Evolutionary conservation across 2,797 vertebrate genomes (phyloP).

Genomic region (Coreius guichenoti): DNA sequence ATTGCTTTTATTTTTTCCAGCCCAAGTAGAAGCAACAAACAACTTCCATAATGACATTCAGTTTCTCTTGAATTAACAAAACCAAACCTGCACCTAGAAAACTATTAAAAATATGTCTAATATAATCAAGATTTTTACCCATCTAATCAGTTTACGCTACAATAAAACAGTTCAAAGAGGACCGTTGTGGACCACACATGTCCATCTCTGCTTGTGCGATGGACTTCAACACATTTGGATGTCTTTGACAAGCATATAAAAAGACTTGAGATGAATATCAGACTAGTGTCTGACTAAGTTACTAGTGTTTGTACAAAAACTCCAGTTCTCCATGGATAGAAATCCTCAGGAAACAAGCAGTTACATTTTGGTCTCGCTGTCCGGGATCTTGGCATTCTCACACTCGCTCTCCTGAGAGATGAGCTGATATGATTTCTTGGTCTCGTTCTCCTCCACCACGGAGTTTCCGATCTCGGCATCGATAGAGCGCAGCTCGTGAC

Average conservation of each 20-base stretch:
- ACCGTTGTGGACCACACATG: background rate
- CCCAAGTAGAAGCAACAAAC: background rate
- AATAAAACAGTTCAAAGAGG: background rate
- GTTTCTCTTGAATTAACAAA: background rate
- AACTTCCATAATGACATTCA: background rate
- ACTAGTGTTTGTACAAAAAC: slow-evolving; percentile 28
- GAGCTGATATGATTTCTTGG: slow-evolving; percentile 91
- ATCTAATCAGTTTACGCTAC: slow-evolving; percentile 6
- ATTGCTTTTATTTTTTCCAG: background rate
- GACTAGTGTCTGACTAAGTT: slow-evolving; percentile 16
- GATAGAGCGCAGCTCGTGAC: slow-evolving; percentile 85
- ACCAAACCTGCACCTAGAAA: background rate
- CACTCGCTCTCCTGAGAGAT: slow-evolving; percentile 88
- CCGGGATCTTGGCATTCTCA: slow-evolving; percentile 79
- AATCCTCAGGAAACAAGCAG: background rate
- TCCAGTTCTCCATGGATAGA: background rate
- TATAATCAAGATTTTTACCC: background rate
- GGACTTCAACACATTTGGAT: slow-evolving; percentile 3
- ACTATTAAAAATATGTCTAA: background rate
- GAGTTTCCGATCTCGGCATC: slow-evolving; percentile 90
- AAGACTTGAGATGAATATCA: slow-evolving; percentile 31
- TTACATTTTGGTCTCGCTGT: slow-evolving; percentile 97
- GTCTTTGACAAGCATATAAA: slow-evolving; percentile 18
- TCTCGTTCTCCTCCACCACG: slow-evolving; percentile 89
- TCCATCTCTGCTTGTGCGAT: background rate